Percentiles rank a stretch among this genome's conserved stretches.
These are phyloP conservation scores for Escarpia spicata DNA, from an alignment of 2,888 invertebrate species.

Conservation along the genomic window DNA sequence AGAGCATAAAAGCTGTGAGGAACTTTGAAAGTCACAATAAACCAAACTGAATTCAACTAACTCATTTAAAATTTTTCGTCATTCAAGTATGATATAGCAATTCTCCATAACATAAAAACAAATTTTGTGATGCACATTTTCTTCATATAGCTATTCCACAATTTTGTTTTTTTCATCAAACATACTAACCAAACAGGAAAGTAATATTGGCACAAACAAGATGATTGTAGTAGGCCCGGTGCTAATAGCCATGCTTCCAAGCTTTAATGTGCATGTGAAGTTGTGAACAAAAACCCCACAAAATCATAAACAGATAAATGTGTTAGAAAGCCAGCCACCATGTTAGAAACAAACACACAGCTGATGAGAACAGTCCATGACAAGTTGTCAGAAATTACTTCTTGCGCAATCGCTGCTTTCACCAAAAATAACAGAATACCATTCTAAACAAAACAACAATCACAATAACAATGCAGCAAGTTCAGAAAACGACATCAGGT, in stretches of 20 bases:
- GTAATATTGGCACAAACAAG: not conserved
- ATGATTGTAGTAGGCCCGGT: not conserved
- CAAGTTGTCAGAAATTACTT: not conserved
- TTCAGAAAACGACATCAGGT: too few species aligned
- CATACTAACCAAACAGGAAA: not conserved
- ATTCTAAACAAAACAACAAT: not conserved
- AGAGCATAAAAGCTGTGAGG: not conserved
- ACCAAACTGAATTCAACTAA: not conserved
- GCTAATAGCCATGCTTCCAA: not conserved
- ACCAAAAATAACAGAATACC: not conserved
- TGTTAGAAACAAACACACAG: not conserved
- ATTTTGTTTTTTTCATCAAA: not conserved
- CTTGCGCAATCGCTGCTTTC: not conserved
- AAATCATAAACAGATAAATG: not conserved
- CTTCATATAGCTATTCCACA: not conserved
- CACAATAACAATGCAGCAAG: too few species aligned
- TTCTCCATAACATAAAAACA: not conserved
- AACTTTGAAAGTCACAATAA: not conserved
- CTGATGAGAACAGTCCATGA: not conserved
- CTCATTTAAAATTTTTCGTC: not conserved
- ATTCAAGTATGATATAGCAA: not conserved
- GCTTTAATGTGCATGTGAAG: not conserved
- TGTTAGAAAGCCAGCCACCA: not conserved
- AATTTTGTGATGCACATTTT: too few species aligned
- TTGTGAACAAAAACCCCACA: not conserved